Evolutionary conservation across 1,140 invertebrate species (phyloP).

Genomic region (Belonocnema kinseyi): DNA sequence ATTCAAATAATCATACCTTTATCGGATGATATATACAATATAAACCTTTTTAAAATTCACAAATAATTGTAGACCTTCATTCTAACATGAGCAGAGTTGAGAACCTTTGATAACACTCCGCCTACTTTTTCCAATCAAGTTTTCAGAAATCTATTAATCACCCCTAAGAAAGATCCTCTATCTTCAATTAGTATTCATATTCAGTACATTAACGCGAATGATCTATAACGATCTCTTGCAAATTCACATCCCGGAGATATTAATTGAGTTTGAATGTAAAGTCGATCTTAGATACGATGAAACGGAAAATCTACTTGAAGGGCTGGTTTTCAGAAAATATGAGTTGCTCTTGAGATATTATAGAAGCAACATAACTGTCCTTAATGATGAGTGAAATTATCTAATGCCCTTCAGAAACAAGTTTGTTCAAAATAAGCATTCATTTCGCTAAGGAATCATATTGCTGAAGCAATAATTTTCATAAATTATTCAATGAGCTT

Average conservation of each 20-base stretch:
- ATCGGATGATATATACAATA: too few relatives aligned
- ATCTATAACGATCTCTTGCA: slow-evolving; percentile 14
- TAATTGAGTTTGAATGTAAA: slow-evolving; percentile 24
- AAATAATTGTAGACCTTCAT: too few relatives aligned
- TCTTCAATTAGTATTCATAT: background rate
- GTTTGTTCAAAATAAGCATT: background rate
- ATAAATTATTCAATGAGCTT: too few relatives aligned
- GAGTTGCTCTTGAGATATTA: background rate
- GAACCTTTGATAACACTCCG: background rate
- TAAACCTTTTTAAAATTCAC: too few relatives aligned
- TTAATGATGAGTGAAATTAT: background rate
- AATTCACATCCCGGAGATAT: slow-evolving; percentile 17
- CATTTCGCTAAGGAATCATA: too few relatives aligned
- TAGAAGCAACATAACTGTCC: background rate
- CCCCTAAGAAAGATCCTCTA: background rate
- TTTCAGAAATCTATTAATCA: slow-evolving; percentile 31
- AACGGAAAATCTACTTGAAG: slow-evolving; percentile 1
- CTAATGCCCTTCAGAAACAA: background rate
- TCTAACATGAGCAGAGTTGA: background rate
- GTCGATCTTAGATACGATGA: slow-evolving; percentile 10
- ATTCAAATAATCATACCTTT: background rate
- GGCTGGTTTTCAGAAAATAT: slow-evolving; percentile 9
- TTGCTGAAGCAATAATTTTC: too few relatives aligned
- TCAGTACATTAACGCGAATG: slow-evolving; percentile 19
- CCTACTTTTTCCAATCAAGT: background rate